Evolutionary conservation across 2,888 invertebrate species (phyloP).

Genomic region (Malthinus seriepunctatus): DNA sequence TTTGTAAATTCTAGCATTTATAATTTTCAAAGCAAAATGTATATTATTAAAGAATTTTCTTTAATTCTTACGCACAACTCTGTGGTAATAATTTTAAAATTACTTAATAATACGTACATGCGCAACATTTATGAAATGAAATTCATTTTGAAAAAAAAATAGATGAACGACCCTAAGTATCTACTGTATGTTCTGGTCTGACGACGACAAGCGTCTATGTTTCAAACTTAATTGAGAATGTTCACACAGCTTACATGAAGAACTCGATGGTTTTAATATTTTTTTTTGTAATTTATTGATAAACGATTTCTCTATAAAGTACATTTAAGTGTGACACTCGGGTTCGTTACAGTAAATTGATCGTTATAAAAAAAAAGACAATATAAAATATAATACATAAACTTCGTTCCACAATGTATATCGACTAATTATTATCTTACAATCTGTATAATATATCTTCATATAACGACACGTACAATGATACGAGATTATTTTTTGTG

Average conservation of each 20-base stretch:
- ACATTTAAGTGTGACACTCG: conserved; percentile 10
- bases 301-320: conserved; percentile 13
- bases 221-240: conserved; percentile 34
- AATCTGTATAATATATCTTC: too few relatives aligned
- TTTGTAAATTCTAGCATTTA: too few relatives aligned
- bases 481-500: too few relatives aligned
- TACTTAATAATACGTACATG: conserved; percentile 9
- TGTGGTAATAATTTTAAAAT: conserved; percentile 3
- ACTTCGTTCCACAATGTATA: conserved; percentile 4
- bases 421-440: neutral
- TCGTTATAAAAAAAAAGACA: neutral
- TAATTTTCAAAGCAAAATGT: too few relatives aligned
- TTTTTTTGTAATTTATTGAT: conserved; percentile 11
- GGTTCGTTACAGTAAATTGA: conserved; percentile 2
- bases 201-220: conserved; percentile 32
- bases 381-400: neutral
- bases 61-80: conserved; percentile 12
- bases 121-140: neutral
- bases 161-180: conserved; percentile 13
- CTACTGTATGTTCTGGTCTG: conserved; percentile 34
- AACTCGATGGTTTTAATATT: conserved; percentile 8
- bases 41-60: conserved; percentile 14
- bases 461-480: too few relatives aligned
- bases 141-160: conserved; percentile 2
- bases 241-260: conserved; percentile 29